Base-by-base conservation (phyloP, 2,113 vertebrate genomes). In the Podiceps cristatus region DNA sequence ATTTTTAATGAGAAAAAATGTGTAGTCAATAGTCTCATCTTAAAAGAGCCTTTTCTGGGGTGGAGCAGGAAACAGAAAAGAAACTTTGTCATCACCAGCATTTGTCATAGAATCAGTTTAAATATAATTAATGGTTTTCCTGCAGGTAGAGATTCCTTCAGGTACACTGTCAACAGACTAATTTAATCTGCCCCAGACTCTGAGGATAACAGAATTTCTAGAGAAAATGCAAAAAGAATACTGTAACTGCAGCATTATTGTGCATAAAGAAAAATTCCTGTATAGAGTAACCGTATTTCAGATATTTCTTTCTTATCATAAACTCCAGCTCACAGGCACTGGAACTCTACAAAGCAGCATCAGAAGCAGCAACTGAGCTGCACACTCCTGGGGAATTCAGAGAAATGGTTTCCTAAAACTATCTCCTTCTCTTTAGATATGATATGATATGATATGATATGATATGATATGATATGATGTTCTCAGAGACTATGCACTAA, bases 101-200 rank as follows among this genome's bases (percentile, higher is more conserved):
- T 92, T 82, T 87, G 44, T 42, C 96, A 94, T 11, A 91, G 23
- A 78, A 59, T 87, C 68, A 88, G 17, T 90, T 96, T 74, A 96
- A 97, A 92, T 24, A 92, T 76, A 96, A 96, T 84, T 90, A 93
- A 95, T 56, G 59, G 29, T 64, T 95, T 91, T 91, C 79, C 90
- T 89, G 88, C 20, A 76, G 69, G 86, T 66, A 83, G 90, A 42
- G 72, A 45, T 24, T 88, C 84, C 71, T 91, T 24, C 80, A 95
- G 84, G 79, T 92, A 93, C 73, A 58, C 71, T 88, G 37, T 84
- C 80, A 56, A 50, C 37, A 83, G 77, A 86, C 29, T 77, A 91
- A 95, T 97, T 90, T 86, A 93, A 88, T 42, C 87, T 73, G 49
- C 81, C 74, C 31, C 49, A 88, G 55, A 76, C 52, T 89, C 16